Evolutionary conservation across 2,797 vertebrate species (phyloP).

Genomic region (Botia kubotai): DNA sequence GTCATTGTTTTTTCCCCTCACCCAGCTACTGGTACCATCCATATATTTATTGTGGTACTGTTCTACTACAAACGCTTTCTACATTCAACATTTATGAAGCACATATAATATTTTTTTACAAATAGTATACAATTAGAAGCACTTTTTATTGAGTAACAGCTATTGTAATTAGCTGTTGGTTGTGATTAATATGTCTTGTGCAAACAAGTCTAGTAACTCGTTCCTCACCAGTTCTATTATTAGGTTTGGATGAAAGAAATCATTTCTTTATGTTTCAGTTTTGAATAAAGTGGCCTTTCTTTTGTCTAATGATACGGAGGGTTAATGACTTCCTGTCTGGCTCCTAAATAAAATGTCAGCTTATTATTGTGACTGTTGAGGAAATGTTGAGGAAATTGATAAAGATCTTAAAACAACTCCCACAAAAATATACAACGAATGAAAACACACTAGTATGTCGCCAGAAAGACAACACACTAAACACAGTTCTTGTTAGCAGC

Average conservation of each 20-base stretch:
- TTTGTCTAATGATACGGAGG: not conserved
- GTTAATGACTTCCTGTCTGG: constrained; percentile 26
- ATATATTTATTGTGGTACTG: not conserved
- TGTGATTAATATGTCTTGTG: constrained; percentile 2
- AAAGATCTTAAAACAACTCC: not conserved
- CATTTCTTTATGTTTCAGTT: not conserved
- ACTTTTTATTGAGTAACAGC: no score
- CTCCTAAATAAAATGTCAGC: constrained; percentile 4
- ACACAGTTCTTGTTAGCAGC: no score
- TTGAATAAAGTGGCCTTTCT: not conserved
- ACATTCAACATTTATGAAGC: no score
- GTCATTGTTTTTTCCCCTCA: constrained; percentile 38
- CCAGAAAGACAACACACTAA: no score
- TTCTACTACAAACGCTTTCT: no score
- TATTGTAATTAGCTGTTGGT: not conserved
- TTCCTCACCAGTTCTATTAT: not conserved
- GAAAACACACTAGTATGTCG: not conserved
- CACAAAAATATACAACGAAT: constrained; percentile 10
- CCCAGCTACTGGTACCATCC: not conserved
- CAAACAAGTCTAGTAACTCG: not conserved
- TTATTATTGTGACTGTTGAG: not conserved
- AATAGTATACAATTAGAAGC: not conserved
- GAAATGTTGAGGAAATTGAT: not conserved
- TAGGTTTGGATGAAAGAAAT: not conserved
- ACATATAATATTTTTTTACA: no score